Evolutionary conservation across 2,888 invertebrate species (phyloP).

Genomic region (Rapana venosa): DNA sequence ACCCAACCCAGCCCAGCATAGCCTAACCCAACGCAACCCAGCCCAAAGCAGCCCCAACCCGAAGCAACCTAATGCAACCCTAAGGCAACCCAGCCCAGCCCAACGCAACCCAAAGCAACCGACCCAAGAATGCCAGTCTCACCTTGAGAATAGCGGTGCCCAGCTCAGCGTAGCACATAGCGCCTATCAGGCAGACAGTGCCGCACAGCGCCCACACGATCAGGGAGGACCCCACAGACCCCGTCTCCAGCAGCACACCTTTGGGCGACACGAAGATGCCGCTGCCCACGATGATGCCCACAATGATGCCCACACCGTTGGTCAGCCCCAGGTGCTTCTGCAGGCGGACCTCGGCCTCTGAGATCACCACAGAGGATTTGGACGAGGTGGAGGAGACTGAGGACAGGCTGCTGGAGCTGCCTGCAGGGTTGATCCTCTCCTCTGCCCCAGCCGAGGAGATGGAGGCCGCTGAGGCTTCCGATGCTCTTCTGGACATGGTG

Average conservation of each 20-base stretch:
- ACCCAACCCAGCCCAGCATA: background rate
- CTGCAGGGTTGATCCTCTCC: background rate
- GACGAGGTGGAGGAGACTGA: conserved; percentile 37
- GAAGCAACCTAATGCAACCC: background rate
- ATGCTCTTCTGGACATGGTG: conserved; percentile 35
- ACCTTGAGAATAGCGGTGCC: conserved; percentile 95
- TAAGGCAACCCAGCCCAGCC: background rate
- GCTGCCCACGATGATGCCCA: conserved; percentile 95
- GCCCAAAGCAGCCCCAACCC: too few species aligned
- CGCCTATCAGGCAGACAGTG: conserved; percentile 92
- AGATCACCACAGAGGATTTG: conserved; percentile 43
- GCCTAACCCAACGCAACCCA: background rate
- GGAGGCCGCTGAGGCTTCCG: conserved; percentile 12
- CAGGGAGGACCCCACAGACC: conserved; percentile 93
- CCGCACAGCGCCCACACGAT: conserved; percentile 95
- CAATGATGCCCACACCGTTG: conserved; percentile 95
- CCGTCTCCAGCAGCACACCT: conserved; percentile 90
- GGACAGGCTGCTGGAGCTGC: background rate
- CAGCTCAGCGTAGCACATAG: conserved; percentile 96
- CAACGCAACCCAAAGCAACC: background rate
- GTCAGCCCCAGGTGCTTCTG: conserved; percentile 91
- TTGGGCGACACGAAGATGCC: conserved; percentile 97
- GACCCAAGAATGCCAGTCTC: background rate
- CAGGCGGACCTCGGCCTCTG: conserved; percentile 80
- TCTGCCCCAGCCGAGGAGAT: background rate